phyloP scores from a whole-genome alignment of 35 echinoderm and acorn worm genomes.

The Amphiura filiformis region DNA sequence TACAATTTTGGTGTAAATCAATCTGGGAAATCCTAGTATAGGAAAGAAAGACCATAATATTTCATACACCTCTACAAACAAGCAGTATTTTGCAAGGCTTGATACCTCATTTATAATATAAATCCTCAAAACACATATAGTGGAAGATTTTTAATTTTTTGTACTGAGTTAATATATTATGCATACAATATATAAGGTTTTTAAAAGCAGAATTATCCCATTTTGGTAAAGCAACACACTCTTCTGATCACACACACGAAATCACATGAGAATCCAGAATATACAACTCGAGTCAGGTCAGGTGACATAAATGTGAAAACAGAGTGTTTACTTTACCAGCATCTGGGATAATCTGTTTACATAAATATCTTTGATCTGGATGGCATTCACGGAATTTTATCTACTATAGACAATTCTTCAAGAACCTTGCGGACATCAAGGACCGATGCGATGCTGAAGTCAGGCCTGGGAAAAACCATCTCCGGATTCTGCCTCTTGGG shows the following conservation, averaged over 20 bases:
- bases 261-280: too few species aligned
- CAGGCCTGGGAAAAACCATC: slow-evolving; percentile 48
- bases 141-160: slow-evolving; percentile 8
- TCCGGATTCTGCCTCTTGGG: slow-evolving; percentile 25
- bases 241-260: too few species aligned
- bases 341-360: background rate
- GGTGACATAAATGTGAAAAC: too few species aligned
- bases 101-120: background rate
- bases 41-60: slow-evolving; percentile 1
- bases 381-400: background rate
- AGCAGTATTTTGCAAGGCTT: slow-evolving; percentile 8
- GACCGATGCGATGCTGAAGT: slow-evolving; percentile 58
- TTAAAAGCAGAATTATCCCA: background rate
- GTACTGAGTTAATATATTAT: background rate
- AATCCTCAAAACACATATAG: slow-evolving; percentile 14
- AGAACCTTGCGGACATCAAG: slow-evolving; percentile 63
- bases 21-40: background rate
- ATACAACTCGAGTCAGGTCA: too few species aligned
- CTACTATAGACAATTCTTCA: slow-evolving; percentile 16
- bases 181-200: slow-evolving; percentile 8
- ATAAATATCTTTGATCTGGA: background rate
- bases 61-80: background rate
- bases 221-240: background rate
- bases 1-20: background rate
- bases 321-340: too few species aligned